phyloP scores from a whole-genome alignment of 2,113 vertebrate genomes.

The Micromys minutus region DNA sequence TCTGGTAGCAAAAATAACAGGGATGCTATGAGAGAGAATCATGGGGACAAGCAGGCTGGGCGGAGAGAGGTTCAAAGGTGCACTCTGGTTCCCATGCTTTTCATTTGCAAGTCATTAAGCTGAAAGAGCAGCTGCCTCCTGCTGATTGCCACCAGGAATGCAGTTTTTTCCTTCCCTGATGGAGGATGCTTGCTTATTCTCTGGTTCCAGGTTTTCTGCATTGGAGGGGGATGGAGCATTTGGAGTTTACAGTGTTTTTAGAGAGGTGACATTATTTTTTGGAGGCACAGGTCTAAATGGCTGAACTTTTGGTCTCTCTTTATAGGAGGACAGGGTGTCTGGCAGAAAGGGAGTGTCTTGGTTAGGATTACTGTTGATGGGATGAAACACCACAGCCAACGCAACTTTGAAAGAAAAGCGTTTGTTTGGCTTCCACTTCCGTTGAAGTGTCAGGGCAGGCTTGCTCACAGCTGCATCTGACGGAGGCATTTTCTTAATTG shows the following conservation, averaged over 20 bases:
- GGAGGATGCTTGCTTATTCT: constrained; percentile 72
- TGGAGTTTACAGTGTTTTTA: constrained; percentile 78
- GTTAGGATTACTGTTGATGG: background rate
- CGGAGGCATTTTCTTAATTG: background rate
- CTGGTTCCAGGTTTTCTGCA: constrained; percentile 72
- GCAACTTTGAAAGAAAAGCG: background rate
- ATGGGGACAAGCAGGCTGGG: constrained; percentile 76
- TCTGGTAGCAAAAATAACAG: constrained; percentile 82
- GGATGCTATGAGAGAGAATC: constrained; percentile 80
- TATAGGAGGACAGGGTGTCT: background rate
- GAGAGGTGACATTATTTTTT: constrained; percentile 73
- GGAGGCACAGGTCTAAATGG: background rate
- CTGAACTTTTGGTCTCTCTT: background rate
- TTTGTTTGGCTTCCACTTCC: background rate
- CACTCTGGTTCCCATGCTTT: constrained; percentile 83
- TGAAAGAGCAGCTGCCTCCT: constrained; percentile 76
- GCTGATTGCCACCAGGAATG: constrained; percentile 78
- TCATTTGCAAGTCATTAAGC: constrained; percentile 85
- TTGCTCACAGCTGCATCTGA: background rate
- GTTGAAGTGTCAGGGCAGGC: too few relatives aligned
- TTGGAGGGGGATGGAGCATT: constrained; percentile 45
- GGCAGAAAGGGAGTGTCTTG: background rate
- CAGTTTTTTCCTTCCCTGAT: constrained; percentile 48
- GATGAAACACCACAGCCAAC: background rate
- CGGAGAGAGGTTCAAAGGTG: constrained; percentile 81